A percentile compares a stretch with the other conserved stretches of the same genome.
Evolutionary conservation across 2,888 invertebrate species (phyloP).

Genomic region (Stenoptilia bipunctidactyla): DNA sequence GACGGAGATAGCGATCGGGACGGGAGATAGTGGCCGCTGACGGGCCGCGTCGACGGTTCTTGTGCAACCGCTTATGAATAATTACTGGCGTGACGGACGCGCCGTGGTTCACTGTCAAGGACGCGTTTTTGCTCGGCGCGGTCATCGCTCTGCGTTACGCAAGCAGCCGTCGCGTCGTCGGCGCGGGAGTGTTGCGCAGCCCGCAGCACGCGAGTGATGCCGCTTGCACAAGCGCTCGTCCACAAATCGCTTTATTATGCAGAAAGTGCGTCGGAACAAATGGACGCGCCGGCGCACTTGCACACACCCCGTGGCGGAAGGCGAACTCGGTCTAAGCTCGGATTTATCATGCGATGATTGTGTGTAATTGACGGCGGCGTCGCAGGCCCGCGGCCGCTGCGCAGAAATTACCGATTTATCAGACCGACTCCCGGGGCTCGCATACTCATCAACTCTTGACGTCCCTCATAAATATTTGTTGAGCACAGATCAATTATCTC

Average conservation of each 20-base stretch:
- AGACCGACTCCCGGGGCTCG: slow-evolving; percentile 29
- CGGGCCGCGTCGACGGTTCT: slow-evolving; percentile 20
- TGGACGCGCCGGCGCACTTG: slow-evolving; percentile 24
- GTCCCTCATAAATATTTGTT: slow-evolving; percentile 39
- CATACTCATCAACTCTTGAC: slow-evolving; percentile 51
- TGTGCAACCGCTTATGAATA: slow-evolving; percentile 46
- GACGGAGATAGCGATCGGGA: slow-evolving; percentile 34
- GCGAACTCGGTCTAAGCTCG: slow-evolving; percentile 24
- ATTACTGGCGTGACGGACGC: slow-evolving; percentile 39
- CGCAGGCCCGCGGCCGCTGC: slow-evolving; percentile 19
- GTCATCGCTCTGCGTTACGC: slow-evolving; percentile 37
- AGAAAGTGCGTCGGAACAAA: slow-evolving; percentile 40
- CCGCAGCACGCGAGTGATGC: slow-evolving; percentile 19
- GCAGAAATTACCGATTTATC: slow-evolving; percentile 52
- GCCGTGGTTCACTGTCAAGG: slow-evolving; percentile 50
- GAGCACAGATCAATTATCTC: slow-evolving; percentile 11
- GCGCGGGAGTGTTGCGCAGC: slow-evolving; percentile 27
- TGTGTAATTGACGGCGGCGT: slow-evolving; percentile 27
- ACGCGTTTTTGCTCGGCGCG: slow-evolving; percentile 50
- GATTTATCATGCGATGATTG: slow-evolving; percentile 32
- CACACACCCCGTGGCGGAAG: slow-evolving; percentile 27
- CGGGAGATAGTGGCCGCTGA: slow-evolving; percentile 18
- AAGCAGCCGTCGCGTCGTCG: slow-evolving; percentile 29
- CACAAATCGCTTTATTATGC: slow-evolving; percentile 44
- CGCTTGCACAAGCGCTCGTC: slow-evolving; percentile 32